Evolutionary conservation across 1,140 invertebrate genomes (phyloP).

Genomic region (Oscheius sp.): DNA sequence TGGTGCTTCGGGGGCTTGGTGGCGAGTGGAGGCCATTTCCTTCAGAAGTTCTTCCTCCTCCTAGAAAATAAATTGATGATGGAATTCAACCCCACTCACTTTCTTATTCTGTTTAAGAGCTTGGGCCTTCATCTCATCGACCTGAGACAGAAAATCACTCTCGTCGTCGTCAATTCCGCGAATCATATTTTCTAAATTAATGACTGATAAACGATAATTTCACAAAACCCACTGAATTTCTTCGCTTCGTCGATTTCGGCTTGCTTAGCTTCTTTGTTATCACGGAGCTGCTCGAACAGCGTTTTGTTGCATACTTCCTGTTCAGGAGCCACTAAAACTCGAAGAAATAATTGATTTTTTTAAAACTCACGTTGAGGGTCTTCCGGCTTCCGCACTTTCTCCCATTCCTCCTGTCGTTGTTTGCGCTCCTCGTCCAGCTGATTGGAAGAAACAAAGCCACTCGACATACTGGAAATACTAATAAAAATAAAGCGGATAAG

Average conservation of each 20-base stretch:
- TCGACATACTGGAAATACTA: slow-evolving; percentile 26
- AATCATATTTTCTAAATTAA: slow-evolving; percentile 78
- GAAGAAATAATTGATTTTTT: slow-evolving; percentile 2
- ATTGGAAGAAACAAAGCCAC: slow-evolving; percentile 27
- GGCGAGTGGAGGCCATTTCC: slow-evolving; percentile 33
- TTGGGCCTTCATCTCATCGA: slow-evolving; percentile 68
- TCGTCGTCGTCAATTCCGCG: slow-evolving; percentile 91
- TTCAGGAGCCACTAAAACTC: slow-evolving; percentile 71
- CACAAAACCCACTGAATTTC: slow-evolving; percentile 73
- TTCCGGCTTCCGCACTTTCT: slow-evolving; percentile 80
- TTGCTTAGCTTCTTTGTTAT: slow-evolving; percentile 83
- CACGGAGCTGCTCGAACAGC: slow-evolving; percentile 81
- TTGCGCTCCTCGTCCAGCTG: slow-evolving; percentile 77
- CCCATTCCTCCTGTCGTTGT: slow-evolving; percentile 86
- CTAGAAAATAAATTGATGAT: slow-evolving; percentile 54
- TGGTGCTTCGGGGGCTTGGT: background rate
- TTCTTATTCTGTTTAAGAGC: slow-evolving; percentile 54
- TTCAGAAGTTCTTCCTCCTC: slow-evolving; percentile 49
- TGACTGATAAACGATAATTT: background rate
- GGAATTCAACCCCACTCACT: slow-evolving; percentile 35
- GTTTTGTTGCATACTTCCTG: slow-evolving; percentile 72
- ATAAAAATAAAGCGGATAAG: background rate
- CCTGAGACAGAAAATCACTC: slow-evolving; percentile 83
- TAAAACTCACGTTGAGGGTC: slow-evolving; percentile 75
- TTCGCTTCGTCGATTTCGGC: slow-evolving; percentile 89